A percentile compares a stretch with the other conserved stretches of the same genome.
Conservation (phyloP, 2,113 vertebrate genomes). For the Acrocephalus arundinaceus region DNA sequence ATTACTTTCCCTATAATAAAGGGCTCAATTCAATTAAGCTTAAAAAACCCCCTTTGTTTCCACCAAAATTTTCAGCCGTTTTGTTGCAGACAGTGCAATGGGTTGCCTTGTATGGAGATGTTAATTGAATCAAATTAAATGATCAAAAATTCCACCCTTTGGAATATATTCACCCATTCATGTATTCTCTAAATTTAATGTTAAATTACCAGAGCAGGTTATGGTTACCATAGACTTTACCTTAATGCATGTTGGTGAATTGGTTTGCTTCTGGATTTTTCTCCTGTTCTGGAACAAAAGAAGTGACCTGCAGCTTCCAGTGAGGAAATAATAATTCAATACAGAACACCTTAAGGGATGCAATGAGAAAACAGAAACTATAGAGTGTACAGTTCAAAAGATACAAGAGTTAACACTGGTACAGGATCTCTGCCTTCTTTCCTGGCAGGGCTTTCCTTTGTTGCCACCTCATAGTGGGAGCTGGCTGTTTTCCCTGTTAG, state of each 20-base stretch:
- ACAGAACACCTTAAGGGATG: background rate
- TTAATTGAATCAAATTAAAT: background rate
- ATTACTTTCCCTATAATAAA: background rate
- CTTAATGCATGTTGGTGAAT: background rate
- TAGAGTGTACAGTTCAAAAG: background rate
- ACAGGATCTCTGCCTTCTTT: background rate
- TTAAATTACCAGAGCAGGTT: background rate
- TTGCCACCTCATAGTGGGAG: background rate
- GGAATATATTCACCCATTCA: background rate
- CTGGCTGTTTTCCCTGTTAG: background rate
- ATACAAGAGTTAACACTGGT: background rate
- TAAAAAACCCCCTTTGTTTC: background rate
- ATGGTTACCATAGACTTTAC: background rate
- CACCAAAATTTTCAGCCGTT: background rate
- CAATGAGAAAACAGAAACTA: background rate
- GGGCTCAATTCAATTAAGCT: background rate
- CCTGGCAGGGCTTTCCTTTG: background rate
- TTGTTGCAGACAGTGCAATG: background rate
- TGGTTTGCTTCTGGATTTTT: background rate
- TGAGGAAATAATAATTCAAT: background rate
- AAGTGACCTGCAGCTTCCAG: background rate
- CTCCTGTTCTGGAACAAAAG: background rate
- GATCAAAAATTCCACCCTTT: background rate
- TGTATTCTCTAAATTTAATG: background rate
- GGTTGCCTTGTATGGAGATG: fast-evolving